These are phyloP conservation scores for Periophthalmodon schlosseri DNA, from an alignment of 2,113 vertebrate species.

Conservation along the genomic window DNA sequence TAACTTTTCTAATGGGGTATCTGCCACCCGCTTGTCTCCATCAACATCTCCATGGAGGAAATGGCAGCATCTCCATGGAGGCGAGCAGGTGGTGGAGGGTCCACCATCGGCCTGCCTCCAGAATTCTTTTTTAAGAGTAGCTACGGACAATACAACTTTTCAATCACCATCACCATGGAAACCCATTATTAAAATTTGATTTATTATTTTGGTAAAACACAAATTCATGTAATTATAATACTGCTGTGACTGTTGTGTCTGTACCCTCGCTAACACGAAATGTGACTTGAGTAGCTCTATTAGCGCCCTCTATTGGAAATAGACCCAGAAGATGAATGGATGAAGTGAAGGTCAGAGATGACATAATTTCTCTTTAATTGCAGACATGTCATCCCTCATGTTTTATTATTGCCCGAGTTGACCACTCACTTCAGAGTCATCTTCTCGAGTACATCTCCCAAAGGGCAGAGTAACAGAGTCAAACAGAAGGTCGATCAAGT, in stretches of 20 bases:
- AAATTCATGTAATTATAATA: too few relatives aligned
- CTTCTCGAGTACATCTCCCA: background rate
- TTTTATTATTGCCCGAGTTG: conserved; percentile 1
- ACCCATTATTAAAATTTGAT: background rate
- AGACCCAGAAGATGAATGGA: background rate
- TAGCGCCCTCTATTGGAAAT: background rate
- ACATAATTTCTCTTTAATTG: background rate
- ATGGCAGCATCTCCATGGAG: too few relatives aligned
- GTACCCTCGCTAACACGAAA: background rate
- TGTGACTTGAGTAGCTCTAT: background rate
- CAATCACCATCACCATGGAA: background rate
- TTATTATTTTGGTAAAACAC: background rate
- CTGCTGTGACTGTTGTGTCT: background rate
- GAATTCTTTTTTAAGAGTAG: too few relatives aligned
- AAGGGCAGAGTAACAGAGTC: background rate
- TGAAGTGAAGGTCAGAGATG: background rate
- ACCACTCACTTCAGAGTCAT: conserved; percentile 1
- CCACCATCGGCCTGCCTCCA: too few relatives aligned
- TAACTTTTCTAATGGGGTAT: too few relatives aligned
- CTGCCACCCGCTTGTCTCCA: too few relatives aligned
- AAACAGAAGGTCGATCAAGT: background rate
- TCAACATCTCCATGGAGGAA: too few relatives aligned
- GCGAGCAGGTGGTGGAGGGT: too few relatives aligned
- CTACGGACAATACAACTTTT: background rate
- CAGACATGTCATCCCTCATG: background rate